Evolutionary conservation across 2,888 invertebrate species (phyloP).

Genomic region (Microctonus hyperodae): DNA sequence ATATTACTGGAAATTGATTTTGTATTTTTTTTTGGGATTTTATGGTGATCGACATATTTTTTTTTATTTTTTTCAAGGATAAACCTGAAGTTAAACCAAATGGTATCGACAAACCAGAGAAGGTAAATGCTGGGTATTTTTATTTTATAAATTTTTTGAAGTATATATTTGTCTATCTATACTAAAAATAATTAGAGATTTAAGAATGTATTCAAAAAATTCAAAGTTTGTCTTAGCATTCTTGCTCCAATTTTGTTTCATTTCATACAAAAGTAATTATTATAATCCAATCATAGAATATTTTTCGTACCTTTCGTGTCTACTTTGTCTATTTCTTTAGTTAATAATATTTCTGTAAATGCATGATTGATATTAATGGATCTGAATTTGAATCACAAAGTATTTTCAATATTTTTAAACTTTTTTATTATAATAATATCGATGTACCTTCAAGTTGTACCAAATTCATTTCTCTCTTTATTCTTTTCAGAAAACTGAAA

Average conservation of each 20-base stretch:
- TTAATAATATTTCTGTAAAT: background rate
- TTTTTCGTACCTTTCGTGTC: background rate
- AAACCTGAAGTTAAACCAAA: conserved; percentile 56
- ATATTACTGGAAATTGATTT: background rate
- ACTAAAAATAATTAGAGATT: too few relatives aligned
- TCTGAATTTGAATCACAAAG: background rate
- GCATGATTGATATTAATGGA: background rate
- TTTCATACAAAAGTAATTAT: too few relatives aligned
- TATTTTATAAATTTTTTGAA: conserved; percentile 33
- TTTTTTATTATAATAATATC: conserved; percentile 5
- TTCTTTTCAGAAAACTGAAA: conserved; percentile 54
- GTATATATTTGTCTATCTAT: conserved; percentile 1
- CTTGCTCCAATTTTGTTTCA: background rate
- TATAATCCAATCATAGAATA: too few relatives aligned
- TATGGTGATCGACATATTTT: conserved; percentile 34
- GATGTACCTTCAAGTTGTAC: conserved; percentile 27
- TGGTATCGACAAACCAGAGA: conserved; percentile 59
- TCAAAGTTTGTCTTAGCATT: background rate
- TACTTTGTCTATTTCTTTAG: background rate
- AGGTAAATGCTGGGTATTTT: conserved; percentile 49
- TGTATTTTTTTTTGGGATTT: background rate
- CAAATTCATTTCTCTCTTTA: conserved; percentile 30
- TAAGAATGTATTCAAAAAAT: conserved; percentile 5
- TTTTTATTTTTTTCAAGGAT: conserved; percentile 54
- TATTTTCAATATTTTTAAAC: background rate